Conservation (phyloP, 1,140 invertebrate species). For the Calephelis virginiensis region DNA sequence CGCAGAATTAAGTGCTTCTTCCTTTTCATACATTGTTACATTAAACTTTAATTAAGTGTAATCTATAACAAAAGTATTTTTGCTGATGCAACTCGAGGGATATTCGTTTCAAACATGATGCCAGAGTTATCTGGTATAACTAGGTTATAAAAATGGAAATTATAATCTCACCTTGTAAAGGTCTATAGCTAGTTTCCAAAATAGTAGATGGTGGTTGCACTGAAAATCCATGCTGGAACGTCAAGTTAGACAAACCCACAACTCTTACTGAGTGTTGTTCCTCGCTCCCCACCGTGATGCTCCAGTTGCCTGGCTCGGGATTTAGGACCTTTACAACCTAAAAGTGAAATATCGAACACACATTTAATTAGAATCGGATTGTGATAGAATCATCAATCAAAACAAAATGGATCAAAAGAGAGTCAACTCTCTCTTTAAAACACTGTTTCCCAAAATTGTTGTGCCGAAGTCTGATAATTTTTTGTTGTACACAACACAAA, state of each 20-base stretch:
- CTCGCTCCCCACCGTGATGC: constrained; percentile 80
- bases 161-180: constrained; percentile 78
- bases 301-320: constrained; percentile 82
- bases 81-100: too few species aligned
- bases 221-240: constrained; percentile 85
- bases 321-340: constrained; percentile 80
- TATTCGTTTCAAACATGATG: too few species aligned
- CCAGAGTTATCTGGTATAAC: too few species aligned
- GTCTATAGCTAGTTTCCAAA: constrained; percentile 79
- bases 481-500: too few species aligned
- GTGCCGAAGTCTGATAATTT: too few species aligned
- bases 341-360: constrained; percentile 10
- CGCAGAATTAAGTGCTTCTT: too few species aligned
- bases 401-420: too few species aligned
- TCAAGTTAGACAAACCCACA: constrained; percentile 82
- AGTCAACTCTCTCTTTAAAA: too few species aligned
- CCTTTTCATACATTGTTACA: too few species aligned
- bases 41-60: too few species aligned
- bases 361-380: neutral
- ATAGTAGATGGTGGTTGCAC: constrained; percentile 75
- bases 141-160: neutral
- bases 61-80: too few species aligned
- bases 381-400: neutral
- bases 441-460: too few species aligned
- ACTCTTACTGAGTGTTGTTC: constrained; percentile 82